Base-by-base conservation (phyloP, 2,888 invertebrate species). In the Dioctria rufipes region DNA sequence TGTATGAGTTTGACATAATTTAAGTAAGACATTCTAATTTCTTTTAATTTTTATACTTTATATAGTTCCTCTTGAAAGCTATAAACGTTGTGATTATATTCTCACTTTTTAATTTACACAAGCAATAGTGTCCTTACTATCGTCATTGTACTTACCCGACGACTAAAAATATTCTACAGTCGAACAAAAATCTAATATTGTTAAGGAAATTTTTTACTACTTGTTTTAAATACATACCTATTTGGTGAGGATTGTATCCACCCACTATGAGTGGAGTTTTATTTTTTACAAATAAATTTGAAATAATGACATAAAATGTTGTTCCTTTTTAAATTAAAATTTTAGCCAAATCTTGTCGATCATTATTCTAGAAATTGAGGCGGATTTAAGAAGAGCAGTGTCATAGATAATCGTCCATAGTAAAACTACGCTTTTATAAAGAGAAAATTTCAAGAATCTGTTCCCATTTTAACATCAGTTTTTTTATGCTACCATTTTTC, bases 181-280 rank as follows among this genome's bases (percentile, higher is more conserved):
- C 37, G 69, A 69, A 69, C 37, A n/a, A n/a, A 25, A 69, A 69
- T 69, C 6, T 51, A 69, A 37, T n/a, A 37, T 61, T 69, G 69
- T 51, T 69, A 69, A 69, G 69, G 37, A n/a, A 51, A 49, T 69
- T 69, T 69, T 69, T 25, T 69, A 69, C 51, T 69, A 37, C 51
- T 51, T 11, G 54, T 54, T 46, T 5, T 6, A 46, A 46, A 54
- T 54, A 54, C 1, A 11, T n/a, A 25, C 25, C 25, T 25, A 25
- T 25, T 25, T 25, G 0, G 11, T 11, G 54, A 54, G 6, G n/a
- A 11, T 54, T 54, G 54, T 54, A 54, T 11, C 54, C 54, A 25
- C n/a, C n/a, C n/a, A n/a, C n/a, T n/a, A n/a, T n/a, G 3, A n/a
- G 4, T n/a, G 54, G 54, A 54, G n/a, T 54, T 54, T 54, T 54